These are phyloP conservation scores for Callipepla squamata DNA, from an alignment of 2,113 vertebrate species.

Conservation along the genomic window DNA sequence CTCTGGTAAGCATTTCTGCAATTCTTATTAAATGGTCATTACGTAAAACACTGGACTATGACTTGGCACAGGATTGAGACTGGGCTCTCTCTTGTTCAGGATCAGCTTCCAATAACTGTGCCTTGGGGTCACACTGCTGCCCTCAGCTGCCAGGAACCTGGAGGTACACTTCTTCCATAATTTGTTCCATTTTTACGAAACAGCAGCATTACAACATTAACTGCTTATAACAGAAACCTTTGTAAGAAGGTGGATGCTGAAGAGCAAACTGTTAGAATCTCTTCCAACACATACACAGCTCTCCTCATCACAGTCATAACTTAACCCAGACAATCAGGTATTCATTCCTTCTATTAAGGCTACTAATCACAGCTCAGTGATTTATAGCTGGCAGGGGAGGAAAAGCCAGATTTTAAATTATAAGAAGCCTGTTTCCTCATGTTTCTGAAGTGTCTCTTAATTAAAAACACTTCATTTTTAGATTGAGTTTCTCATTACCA, in stretches of 20 bases:
- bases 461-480: slow-evolving; percentile 52
- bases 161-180: background rate
- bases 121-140: background rate
- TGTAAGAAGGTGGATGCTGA: background rate
- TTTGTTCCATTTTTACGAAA: background rate
- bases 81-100: background rate
- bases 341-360: background rate
- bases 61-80: background rate
- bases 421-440: background rate
- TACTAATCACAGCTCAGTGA: slow-evolving; percentile 22
- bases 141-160: background rate
- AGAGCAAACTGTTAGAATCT: background rate
- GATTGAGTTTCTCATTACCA: slow-evolving; percentile 7
- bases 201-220: background rate
- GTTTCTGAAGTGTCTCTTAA: slow-evolving; percentile 26
- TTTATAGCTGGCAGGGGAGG: slow-evolving; percentile 6
- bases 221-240: background rate
- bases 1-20: background rate
- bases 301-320: background rate
- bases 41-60: background rate
- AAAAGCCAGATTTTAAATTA: slow-evolving; percentile 38
- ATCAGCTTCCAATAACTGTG: background rate
- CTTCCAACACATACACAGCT: background rate
- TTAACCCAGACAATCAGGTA: background rate
- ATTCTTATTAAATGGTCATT: background rate